Evolutionary conservation across 1,140 invertebrate species (phyloP).

Genomic region (Belonocnema kinseyi): DNA sequence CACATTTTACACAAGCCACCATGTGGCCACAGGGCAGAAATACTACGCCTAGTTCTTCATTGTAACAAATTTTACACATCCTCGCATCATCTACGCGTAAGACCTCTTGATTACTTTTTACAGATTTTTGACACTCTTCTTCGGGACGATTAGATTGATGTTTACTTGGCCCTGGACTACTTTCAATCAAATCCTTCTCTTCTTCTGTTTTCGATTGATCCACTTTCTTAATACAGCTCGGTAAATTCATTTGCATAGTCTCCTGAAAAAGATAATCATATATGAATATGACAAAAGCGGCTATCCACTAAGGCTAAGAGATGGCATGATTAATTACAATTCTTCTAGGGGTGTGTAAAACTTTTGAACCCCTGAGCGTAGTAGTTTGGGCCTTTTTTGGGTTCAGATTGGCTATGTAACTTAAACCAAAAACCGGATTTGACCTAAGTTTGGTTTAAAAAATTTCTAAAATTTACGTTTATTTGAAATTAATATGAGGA

Average conservation of each 20-base stretch:
- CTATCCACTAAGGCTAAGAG: too few species aligned
- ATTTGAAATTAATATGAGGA: too few species aligned
- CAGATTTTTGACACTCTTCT: conserved; percentile 32
- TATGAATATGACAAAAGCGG: background rate
- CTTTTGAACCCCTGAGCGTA: too few species aligned
- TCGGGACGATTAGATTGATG: background rate
- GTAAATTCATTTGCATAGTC: conserved; percentile 65
- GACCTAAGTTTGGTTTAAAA: too few species aligned
- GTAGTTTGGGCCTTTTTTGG: too few species aligned
- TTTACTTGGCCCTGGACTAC: conserved; percentile 57
- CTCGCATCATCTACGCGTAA: conserved; percentile 73
- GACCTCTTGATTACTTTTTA: background rate
- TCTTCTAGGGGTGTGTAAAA: too few species aligned
- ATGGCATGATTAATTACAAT: too few species aligned
- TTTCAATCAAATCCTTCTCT: conserved; percentile 44
- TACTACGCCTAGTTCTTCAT: conserved; percentile 87
- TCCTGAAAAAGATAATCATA: conserved; percentile 60
- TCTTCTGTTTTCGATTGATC: conserved; percentile 43
- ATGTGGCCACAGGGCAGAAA: conserved; percentile 94
- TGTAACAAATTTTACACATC: conserved; percentile 87
- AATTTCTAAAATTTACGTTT: too few species aligned
- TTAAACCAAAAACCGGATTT: too few species aligned
- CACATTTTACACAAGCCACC: conserved; percentile 89
- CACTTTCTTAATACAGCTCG: conserved; percentile 64
- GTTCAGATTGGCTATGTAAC: too few species aligned